phyloP scores from a whole-genome alignment of 2,797 vertebrate species.

The Neopelma chrysocephalum region DNA sequence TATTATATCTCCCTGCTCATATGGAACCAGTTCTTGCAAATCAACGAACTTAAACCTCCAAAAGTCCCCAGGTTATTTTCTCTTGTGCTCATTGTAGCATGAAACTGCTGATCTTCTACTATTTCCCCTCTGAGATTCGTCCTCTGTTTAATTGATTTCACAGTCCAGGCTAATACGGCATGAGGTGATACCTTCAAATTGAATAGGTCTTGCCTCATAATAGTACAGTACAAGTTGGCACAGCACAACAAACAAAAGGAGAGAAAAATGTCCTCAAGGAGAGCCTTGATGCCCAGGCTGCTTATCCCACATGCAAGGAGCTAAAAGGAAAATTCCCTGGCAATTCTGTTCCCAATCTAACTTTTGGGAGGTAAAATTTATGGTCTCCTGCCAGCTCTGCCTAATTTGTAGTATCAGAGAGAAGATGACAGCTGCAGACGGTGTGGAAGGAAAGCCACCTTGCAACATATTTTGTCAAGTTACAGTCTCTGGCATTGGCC shows the following conservation, averaged over 20 bases:
- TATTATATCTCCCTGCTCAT: background rate
- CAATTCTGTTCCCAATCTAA: constrained; percentile 22
- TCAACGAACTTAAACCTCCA: background rate
- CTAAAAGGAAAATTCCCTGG: background rate
- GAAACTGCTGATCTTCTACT: background rate
- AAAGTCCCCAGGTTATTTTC: background rate
- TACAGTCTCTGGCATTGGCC: constrained; percentile 70
- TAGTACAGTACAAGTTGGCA: background rate
- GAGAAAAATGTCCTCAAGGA: background rate
- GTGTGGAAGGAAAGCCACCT: constrained; percentile 68
- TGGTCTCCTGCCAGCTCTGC: background rate
- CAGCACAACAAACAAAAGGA: background rate
- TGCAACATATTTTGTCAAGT: constrained; percentile 72
- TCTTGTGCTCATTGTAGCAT: background rate
- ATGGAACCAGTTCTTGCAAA: background rate
- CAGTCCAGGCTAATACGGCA: background rate
- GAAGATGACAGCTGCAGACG: constrained; percentile 73
- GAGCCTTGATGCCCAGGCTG: background rate
- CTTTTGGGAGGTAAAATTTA: constrained; percentile 23
- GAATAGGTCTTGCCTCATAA: background rate
- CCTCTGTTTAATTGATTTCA: background rate
- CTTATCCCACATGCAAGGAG: background rate
- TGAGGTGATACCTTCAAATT: background rate
- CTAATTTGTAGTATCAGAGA: constrained; percentile 65
- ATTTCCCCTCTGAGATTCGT: background rate